Conservation (phyloP, 2,797 vertebrate genomes). For the Calcarius lapponicus region DNA sequence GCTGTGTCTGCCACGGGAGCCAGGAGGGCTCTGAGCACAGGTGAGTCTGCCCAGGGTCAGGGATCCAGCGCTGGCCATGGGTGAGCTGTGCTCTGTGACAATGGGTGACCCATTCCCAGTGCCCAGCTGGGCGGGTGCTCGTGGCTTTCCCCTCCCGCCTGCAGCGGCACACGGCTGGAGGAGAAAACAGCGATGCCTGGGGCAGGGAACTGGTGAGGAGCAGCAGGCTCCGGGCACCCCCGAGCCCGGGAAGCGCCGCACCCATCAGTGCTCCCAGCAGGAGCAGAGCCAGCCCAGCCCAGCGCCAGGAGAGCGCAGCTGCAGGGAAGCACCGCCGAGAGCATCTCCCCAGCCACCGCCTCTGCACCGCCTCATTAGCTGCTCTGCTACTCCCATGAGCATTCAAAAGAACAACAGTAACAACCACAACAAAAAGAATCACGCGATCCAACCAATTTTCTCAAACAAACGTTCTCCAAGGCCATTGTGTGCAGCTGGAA, state of each 20-base stretch:
- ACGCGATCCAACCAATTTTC: background rate
- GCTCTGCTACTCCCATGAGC: slow-evolving; percentile 21
- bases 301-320: background rate
- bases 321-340: background rate
- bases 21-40: background rate
- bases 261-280: background rate
- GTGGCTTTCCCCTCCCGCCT: background rate
- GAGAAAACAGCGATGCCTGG: background rate
- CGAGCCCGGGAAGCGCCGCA: accelerated
- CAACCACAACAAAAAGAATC: background rate
- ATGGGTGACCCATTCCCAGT: background rate
- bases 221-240: background rate
- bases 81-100: background rate
- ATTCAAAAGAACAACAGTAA: background rate
- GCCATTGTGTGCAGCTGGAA: background rate
- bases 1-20: background rate
- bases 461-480: background rate
- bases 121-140: accelerated
- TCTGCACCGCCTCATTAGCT: background rate
- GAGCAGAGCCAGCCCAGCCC: background rate
- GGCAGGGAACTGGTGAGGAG: background rate
- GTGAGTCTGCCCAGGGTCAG: background rate
- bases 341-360: background rate
- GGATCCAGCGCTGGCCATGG: background rate
- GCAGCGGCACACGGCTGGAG: background rate